A percentile compares a stretch with the other conserved stretches of the same genome.
These are phyloP conservation scores for Eudyptes chrysolophus DNA, from an alignment of 2,113 vertebrate genomes.

Conservation along the genomic window DNA sequence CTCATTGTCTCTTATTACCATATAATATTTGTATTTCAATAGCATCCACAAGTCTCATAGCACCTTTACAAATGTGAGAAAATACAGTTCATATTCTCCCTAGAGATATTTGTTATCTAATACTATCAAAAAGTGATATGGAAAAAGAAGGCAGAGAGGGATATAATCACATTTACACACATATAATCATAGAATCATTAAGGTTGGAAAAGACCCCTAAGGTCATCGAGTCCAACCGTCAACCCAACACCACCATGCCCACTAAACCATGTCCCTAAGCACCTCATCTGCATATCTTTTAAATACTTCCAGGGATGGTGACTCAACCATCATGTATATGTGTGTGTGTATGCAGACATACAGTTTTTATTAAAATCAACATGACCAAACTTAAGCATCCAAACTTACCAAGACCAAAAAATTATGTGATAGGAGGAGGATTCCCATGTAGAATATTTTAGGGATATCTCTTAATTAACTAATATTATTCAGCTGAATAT, in stretches of 20 bases:
- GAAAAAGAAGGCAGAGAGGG: neutral
- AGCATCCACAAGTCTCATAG: neutral
- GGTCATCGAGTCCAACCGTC: too few species aligned
- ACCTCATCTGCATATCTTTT: too few species aligned
- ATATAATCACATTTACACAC: neutral
- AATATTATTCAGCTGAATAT: neutral
- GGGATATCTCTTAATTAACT: neutral
- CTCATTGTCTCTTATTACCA: neutral
- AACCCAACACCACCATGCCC: too few species aligned
- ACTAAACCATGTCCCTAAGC: too few species aligned
- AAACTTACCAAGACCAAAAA: neutral
- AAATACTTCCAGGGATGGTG: too few species aligned
- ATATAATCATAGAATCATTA: too few species aligned
- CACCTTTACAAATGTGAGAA: neutral
- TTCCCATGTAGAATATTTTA: neutral
- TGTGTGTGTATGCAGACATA: neutral
- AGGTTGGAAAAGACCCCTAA: too few species aligned
- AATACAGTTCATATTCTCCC: neutral
- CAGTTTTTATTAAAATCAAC: neutral
- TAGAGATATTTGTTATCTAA: neutral
- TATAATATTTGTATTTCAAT: neutral
- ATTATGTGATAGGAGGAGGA: neutral
- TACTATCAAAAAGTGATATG: neutral
- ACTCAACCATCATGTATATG: too few species aligned
- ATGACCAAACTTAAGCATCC: neutral